Evolutionary conservation across 2,113 vertebrate species (phyloP), one percentile per base, ranked within the genome.

Genomic region (Rhineura floridana): DNA sequence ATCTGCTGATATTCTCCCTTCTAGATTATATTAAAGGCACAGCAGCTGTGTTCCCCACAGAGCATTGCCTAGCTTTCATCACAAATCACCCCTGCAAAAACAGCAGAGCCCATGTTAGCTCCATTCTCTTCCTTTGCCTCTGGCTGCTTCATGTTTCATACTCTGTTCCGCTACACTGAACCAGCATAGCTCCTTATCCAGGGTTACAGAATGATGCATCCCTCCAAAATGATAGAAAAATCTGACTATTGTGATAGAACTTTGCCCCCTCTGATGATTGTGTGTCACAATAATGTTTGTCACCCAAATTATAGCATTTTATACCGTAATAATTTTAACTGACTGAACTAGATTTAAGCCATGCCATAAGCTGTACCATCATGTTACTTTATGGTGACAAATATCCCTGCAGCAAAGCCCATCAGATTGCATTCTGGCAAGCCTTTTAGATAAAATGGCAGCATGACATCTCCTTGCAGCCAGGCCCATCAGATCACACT

Each of bases 371-470:
- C 28, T 52, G 46, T 63, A n/a, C 73, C 77, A 42, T 76, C 55
- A 65, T 17, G 36, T 48, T 73, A 48, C n/a, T 63, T 48, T 25
- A 42, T 42, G 44, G 85, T 59, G 65, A 81, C 55, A 73, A 85
- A 63, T 50, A 10, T 50, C 48, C 83, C 67, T 85, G 76, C 44
- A 81, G 67, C 67, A 75, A 39, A 63, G 77, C 67, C 67, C 25
- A 73, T 81, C 65, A 42, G 73, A 62, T 52, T 85, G 55, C 28
- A 76, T 52, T 73, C 23, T 42, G 55, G 59, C 78, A 81, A 52
- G 28, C 30, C 52, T 73, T 52, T 80, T 30, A 28, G 44, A 81
- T 63, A 85, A 85, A 67, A 33, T 85, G 55, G 44, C 78, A 89
- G 36, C 52, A n/a, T 17, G 44, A 65, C 44, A 86, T 33, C n/a